A percentile compares a stretch with the other conserved stretches of the same genome.
Conservation (phyloP, 2,797 vertebrate genomes). For the Schizopygopsis malacanthus region DNA sequence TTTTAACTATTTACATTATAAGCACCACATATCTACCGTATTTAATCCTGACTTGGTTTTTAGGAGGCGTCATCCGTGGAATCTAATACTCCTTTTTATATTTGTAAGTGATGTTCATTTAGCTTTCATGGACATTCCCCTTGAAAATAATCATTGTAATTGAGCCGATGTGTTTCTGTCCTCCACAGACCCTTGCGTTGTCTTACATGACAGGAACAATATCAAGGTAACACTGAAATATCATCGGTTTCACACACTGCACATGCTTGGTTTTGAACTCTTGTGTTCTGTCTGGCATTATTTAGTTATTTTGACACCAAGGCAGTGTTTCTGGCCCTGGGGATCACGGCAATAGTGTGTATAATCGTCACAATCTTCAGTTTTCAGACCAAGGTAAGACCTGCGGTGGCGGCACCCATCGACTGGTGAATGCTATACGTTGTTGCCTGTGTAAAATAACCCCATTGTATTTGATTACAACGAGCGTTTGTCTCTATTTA, state of each 20-base stretch:
- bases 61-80: constrained; percentile 94
- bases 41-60: constrained; percentile 13
- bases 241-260: not conserved
- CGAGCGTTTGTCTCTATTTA: constrained; percentile 70
- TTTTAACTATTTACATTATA: not conserved
- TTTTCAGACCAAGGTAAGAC: constrained; percentile 94
- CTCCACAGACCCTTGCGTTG: constrained; percentile 88
- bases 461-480: constrained; percentile 80
- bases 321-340: constrained; percentile 87
- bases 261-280: not conserved
- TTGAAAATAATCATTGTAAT: not conserved
- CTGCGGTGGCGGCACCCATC: constrained; percentile 43
- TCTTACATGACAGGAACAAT: constrained; percentile 92
- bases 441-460: constrained; percentile 76
- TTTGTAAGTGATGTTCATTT: constrained; percentile 83
- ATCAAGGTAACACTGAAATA: constrained; percentile 83
- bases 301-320: constrained; percentile 84
- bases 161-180: constrained; percentile 20
- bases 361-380: constrained; percentile 93
- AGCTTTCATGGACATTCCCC: not conserved
- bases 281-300: constrained; percentile 6
- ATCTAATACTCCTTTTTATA: constrained; percentile 86
- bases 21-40: not conserved
- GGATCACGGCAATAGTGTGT: constrained; percentile 90
- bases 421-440: constrained; percentile 65